phyloP scores from a whole-genome alignment of 2,113 vertebrate genomes.

The Lepus americanus region DNA sequence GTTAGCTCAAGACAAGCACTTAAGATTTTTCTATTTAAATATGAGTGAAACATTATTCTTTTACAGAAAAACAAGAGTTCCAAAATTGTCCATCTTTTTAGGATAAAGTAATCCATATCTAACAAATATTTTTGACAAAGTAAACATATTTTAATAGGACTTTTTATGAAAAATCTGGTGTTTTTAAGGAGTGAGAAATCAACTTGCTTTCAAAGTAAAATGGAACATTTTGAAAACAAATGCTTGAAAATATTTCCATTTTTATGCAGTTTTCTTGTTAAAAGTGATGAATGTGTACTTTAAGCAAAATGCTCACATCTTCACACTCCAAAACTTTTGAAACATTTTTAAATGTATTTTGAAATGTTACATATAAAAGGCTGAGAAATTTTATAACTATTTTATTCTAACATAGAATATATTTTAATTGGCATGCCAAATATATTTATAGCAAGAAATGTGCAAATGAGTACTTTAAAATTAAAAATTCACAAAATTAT shows the following conservation, averaged over 20 bases:
- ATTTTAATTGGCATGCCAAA: background rate
- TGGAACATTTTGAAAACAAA: background rate
- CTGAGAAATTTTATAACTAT: background rate
- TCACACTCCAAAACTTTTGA: background rate
- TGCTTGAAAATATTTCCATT: background rate
- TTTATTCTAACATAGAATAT: background rate
- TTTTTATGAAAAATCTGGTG: background rate
- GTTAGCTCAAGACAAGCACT: background rate
- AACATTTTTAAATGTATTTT: background rate
- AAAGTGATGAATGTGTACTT: background rate
- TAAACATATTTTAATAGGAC: background rate
- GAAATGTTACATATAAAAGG: background rate
- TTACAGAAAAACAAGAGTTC: background rate
- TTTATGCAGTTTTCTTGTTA: background rate
- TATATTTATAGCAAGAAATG: background rate
- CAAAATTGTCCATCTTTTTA: background rate
- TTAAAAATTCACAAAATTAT: slow-evolving; percentile 3
- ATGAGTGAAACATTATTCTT: background rate
- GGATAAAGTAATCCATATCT: background rate
- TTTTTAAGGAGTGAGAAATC: background rate
- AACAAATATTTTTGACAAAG: slow-evolving; percentile 18
- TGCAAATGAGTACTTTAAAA: background rate
- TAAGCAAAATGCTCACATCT: background rate
- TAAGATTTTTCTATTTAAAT: background rate
- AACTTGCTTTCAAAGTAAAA: slow-evolving; percentile 48